Evolutionary conservation across 2,888 invertebrate genomes (phyloP), one percentile per base, ranked within the genome.

Genomic region (Agelastica alni): DNA sequence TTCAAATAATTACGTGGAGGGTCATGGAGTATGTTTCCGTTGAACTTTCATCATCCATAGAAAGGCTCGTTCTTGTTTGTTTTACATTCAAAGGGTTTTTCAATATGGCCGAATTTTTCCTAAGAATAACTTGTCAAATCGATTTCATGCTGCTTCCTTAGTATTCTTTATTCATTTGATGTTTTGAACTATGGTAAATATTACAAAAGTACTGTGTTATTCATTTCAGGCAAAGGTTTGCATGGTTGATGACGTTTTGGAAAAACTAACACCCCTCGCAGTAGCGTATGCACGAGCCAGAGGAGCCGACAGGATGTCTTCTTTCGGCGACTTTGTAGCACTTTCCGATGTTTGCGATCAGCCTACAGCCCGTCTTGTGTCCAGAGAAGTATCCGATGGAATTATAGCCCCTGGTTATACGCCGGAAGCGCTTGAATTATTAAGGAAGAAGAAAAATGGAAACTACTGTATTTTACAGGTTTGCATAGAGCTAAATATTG

Each of bases 291-390:
- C 96, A 0, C 83, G 97, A 53, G 98, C 98, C 0, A 85, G 98
- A 72, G 97, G 98, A 43, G 96, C 97, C 10, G 98, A 99, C 78
- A 85, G 98, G 47, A 98, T 99, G 98, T 97, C 96, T 5, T 97
- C 97, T 0, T 99, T 98, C 77, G 98, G 99, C 0, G 99, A 99
- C 78, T 98, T 98, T 76, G 85, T 98, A 26, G 96, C 96, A 0
- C 76, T 99, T 0, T 97, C 96, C 0, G 95, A 96, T 74, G 77
- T 79, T 0, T 99, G 98, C 72, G 98, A 99, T 77, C 85, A 82
- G 42, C 72, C 86, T 56, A 99, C 98, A 0, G 98, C 99, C 0
- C 87, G 84, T 72, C 91, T 99, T 51, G 94, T 99, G 56, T 91
- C 93, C 0, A 85, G 90, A 13, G 88, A 96, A 80, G 97, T 98